Conservation (phyloP, 92 coral and sea anemone species). For the Phenganax marumi region DNA sequence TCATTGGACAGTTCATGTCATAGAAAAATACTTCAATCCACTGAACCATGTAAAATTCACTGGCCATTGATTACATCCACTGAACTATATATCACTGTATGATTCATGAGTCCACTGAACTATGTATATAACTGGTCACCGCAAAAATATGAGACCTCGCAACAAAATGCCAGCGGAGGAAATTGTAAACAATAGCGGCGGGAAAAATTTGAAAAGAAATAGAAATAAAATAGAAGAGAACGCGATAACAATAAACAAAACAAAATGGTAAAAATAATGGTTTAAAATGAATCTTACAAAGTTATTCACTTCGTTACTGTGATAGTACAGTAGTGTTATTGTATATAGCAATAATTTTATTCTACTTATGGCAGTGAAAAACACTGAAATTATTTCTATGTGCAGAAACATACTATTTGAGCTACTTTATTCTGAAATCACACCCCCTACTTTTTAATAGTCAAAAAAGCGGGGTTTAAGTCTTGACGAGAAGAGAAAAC, state of each 20-base stretch:
- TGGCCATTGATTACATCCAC: no score
- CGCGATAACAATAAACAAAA: background rate
- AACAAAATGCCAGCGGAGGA: constrained; percentile 50
- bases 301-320: background rate
- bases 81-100: no score
- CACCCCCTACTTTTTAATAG: constrained; percentile 41
- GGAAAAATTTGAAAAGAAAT: constrained; percentile 24
- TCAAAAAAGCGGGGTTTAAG: constrained; percentile 92
- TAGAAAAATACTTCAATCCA: background rate
- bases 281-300: background rate
- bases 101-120: no score
- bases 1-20: background rate
- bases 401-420: no score
- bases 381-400: no score
- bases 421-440: background rate
- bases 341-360: background rate
- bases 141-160: constrained; percentile 18
- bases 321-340: background rate
- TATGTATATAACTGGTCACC: no score
- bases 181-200: constrained; percentile 2
- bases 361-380: background rate
- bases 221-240: no score
- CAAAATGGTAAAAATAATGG: background rate
- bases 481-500: constrained; percentile 91
- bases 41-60: no score